Evolutionary conservation across 2,113 vertebrate species (phyloP).

Genomic region (Entomyzon cyanotis): DNA sequence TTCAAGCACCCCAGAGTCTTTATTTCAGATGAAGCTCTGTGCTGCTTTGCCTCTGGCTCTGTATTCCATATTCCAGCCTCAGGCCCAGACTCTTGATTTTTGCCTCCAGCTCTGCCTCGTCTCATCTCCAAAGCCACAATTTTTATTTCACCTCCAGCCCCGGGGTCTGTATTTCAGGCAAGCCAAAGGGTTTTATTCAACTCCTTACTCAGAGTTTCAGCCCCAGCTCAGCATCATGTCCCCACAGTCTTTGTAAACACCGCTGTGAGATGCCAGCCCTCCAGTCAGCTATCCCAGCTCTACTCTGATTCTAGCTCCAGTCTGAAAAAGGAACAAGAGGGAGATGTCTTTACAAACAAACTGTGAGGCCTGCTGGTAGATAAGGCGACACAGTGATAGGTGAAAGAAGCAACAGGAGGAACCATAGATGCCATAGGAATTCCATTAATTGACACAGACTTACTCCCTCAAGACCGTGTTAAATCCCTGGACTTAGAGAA

Average conservation of each 20-base stretch:
- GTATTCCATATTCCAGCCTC: not conserved
- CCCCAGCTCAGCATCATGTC: fast-evolving
- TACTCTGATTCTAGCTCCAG: not conserved
- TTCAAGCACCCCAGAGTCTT: no score
- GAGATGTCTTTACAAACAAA: no score
- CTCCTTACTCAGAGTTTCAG: not conserved
- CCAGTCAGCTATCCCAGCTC: not conserved
- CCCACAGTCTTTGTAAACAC: not conserved
- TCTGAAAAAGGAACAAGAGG: not conserved
- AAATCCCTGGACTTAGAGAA: no score
- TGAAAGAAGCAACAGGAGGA: no score
- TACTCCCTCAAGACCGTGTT: no score
- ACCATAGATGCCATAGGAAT: no score
- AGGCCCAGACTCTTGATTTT: not conserved
- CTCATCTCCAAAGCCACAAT: no score
- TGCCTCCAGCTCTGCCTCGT: not conserved
- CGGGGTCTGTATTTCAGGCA: fast-evolving
- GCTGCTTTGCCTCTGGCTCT: not conserved
- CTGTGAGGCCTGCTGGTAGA: no score
- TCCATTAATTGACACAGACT: no score
- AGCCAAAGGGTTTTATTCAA: not conserved
- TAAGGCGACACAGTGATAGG: no score
- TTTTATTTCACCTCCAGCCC: not conserved
- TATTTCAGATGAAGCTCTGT: not conserved
- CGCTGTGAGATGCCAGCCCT: not conserved